Conservation (phyloP, 2,888 invertebrate species). For the Amblyjoppa proteus region DNA sequence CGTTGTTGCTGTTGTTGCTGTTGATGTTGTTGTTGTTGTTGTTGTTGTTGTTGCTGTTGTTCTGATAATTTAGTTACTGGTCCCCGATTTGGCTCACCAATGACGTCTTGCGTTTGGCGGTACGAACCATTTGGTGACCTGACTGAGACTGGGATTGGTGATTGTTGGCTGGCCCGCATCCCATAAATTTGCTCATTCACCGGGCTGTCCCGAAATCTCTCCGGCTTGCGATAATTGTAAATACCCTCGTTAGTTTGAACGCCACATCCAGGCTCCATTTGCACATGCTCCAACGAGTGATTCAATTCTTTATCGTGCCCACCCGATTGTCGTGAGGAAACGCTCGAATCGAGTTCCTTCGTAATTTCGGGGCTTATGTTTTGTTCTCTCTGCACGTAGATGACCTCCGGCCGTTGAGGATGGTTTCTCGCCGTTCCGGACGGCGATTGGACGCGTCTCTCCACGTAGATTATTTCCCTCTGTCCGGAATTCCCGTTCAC, state of each 20-base stretch:
- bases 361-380: conserved; percentile 38
- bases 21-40: conserved; percentile 25
- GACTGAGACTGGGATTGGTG: conserved; percentile 30
- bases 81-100: conserved; percentile 29
- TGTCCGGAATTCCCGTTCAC: not conserved
- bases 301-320: conserved; percentile 37
- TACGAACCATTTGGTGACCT: conserved; percentile 25
- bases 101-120: conserved; percentile 12
- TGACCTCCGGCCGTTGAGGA: conserved; percentile 63
- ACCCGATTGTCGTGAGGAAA: conserved; percentile 23
- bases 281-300: conserved; percentile 39
- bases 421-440: conserved; percentile 39
- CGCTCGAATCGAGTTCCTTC: conserved; percentile 26
- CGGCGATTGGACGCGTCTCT: conserved; percentile 57
- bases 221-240: conserved; percentile 55
- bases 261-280: conserved; percentile 11
- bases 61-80: conserved; percentile 28
- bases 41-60: conserved; percentile 24
- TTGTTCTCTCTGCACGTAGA: conserved; percentile 61
- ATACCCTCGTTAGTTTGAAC: conserved; percentile 48
- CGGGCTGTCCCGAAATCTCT: conserved; percentile 37
- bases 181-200: conserved; percentile 58
- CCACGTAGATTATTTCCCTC: conserved; percentile 44
- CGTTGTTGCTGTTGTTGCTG: not conserved
- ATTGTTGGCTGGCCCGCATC: conserved; percentile 38